Percentiles rank a stretch among this genome's conserved stretches.
Evolutionary conservation across 1,140 invertebrate genomes (phyloP).

Genomic region (Pararge aegeria): DNA sequence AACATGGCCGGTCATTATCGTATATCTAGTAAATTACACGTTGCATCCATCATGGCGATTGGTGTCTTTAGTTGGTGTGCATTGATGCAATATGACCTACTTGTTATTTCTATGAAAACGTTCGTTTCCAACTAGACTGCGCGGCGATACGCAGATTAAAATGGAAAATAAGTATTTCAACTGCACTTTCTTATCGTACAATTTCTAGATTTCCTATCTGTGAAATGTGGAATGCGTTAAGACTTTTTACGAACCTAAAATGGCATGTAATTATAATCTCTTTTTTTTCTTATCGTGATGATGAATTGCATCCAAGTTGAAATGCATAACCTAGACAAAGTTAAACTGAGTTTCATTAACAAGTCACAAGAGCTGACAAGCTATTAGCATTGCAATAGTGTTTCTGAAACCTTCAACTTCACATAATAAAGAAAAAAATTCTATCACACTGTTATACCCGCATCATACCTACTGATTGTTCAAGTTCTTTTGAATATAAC

Average conservation of each 20-base stretch:
- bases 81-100: slow-evolving; percentile 57
- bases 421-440: too few species aligned
- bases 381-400: too few species aligned
- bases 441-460: too few species aligned
- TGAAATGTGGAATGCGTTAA: background rate
- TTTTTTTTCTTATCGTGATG: background rate
- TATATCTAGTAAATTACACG: slow-evolving; percentile 9
- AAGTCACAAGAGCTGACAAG: too few species aligned
- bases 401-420: too few species aligned
- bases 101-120: slow-evolving; percentile 53
- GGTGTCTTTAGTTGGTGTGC: slow-evolving; percentile 1
- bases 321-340: too few species aligned
- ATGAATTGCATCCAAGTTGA: background rate
- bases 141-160: slow-evolving; percentile 9
- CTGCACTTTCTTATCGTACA: slow-evolving; percentile 4
- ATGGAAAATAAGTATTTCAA: slow-evolving; percentile 10
- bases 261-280: background rate
- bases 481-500: too few species aligned
- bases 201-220: slow-evolving; percentile 6
- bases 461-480: too few species aligned
- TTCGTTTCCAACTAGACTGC: slow-evolving; percentile 36
- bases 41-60: slow-evolving; percentile 11
- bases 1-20: slow-evolving; percentile 13
- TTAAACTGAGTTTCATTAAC: too few species aligned
- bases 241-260: background rate